phyloP scores from a whole-genome alignment of 2,797 vertebrate genomes.

The Chelmon rostratus region DNA sequence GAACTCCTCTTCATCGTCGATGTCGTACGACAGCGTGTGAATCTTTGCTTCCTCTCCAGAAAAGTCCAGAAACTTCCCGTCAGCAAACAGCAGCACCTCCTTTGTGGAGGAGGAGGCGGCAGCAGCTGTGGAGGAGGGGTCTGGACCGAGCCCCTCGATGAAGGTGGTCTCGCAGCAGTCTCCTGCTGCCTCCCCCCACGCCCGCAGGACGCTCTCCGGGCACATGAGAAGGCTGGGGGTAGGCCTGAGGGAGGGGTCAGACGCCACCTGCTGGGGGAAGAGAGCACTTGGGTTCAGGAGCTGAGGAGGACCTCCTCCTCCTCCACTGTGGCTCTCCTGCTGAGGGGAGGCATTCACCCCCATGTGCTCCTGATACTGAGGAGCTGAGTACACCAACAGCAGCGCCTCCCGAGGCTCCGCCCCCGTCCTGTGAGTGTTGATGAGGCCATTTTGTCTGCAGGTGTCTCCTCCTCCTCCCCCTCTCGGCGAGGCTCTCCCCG shows the following conservation, averaged over 20 bases:
- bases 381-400: conserved; percentile 88
- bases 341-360: conserved; percentile 73
- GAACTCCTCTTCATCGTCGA: conserved; percentile 93
- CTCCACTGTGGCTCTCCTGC: conserved; percentile 54
- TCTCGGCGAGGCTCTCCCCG: conserved; percentile 57
- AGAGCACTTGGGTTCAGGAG: conserved; percentile 90
- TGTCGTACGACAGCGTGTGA: conserved; percentile 92
- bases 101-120: conserved; percentile 60
- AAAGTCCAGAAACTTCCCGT: conserved; percentile 90
- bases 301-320: conserved; percentile 81
- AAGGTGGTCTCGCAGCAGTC: conserved; percentile 96
- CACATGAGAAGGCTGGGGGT: conserved; percentile 90
- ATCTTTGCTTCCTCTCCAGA: conserved; percentile 90
- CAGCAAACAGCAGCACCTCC: conserved; percentile 88
- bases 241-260: conserved; percentile 84
- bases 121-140: conserved; percentile 38
- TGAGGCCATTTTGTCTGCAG: conserved; percentile 89
- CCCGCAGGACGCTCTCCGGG: conserved; percentile 88
- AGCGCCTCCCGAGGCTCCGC: conserved; percentile 87
- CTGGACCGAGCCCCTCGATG: conserved; percentile 87
- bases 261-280: conserved; percentile 83
- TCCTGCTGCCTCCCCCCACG: conserved; percentile 83
- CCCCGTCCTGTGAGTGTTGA: conserved; percentile 89
- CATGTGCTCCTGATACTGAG: conserved; percentile 88
- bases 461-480: conserved; percentile 56